A percentile compares a stretch with the other conserved stretches of the same genome.
phyloP scores from a whole-genome alignment of 30 jellyfish, hydroid and myxozoan species.

The Chrysaora quinquecirrha region DNA sequence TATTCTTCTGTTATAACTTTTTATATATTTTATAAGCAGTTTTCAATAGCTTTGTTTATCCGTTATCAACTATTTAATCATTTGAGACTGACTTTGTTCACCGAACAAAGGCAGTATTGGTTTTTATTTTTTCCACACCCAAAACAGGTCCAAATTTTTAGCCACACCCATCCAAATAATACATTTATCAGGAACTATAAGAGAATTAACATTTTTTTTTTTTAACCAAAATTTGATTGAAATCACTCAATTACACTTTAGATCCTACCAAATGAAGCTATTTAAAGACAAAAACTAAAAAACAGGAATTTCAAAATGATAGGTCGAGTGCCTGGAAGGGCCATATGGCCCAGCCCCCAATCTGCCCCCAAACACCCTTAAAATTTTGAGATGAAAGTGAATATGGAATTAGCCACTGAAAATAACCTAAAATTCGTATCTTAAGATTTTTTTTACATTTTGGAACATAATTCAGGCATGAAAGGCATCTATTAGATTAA shows the following conservation, averaged over 20 bases:
- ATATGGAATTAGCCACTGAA: not conserved
- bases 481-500: no score
- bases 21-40: not conserved
- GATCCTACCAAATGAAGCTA: not conserved
- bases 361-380: not conserved
- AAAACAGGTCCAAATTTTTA: not conserved
- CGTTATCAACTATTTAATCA: not conserved
- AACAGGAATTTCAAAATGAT: not conserved
- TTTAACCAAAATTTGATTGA: not conserved
- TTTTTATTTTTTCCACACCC: not conserved
- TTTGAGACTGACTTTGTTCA: not conserved
- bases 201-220: not conserved
- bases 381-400: not conserved
- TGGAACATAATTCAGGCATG: not conserved
- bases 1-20: not conserved
- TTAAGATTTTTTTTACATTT: not conserved
- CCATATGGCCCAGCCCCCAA: conserved; percentile 6
- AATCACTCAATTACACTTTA: no score
- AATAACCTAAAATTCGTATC: not conserved
- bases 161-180: not conserved
- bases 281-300: no score
- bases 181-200: not conserved
- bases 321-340: not conserved
- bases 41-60: not conserved
- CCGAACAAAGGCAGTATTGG: not conserved